Evolutionary conservation across 2,113 vertebrate genomes (phyloP).

Genomic region (Pollachius pollachius): DNA sequence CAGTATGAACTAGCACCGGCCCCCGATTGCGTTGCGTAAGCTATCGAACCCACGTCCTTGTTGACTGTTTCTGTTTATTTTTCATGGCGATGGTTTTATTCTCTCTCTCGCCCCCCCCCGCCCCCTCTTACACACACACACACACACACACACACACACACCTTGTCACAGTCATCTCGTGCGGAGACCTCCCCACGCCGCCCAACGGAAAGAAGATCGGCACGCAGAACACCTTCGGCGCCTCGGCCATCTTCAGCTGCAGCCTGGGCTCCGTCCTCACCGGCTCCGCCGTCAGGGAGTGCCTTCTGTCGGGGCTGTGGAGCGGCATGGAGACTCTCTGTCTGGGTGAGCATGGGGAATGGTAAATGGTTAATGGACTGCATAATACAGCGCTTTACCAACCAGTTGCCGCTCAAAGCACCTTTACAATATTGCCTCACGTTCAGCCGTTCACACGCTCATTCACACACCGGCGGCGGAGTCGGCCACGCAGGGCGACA

Average conservation of each 20-base stretch:
- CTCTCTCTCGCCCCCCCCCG: not conserved
- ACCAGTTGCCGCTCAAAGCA: too few relatives aligned
- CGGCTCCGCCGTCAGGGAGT: conserved; percentile 89
- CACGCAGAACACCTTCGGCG: conserved; percentile 90
- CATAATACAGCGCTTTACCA: too few relatives aligned
- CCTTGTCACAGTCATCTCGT: conserved; percentile 88
- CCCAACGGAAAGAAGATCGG: conserved; percentile 97
- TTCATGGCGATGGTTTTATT: too few relatives aligned
- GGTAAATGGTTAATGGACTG: too few relatives aligned
- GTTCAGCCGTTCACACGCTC: too few relatives aligned
- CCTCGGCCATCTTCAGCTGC: conserved; percentile 94
- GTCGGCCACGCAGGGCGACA: too few relatives aligned
- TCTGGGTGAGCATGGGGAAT: conserved; percentile 78
- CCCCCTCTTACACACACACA: conserved; percentile 10
- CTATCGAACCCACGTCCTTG: too few relatives aligned
- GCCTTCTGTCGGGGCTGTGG: conserved; percentile 93
- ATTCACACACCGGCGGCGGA: too few relatives aligned
- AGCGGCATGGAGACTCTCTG: conserved; percentile 89
- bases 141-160: conserved; percentile 6
- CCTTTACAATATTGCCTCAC: too few relatives aligned
- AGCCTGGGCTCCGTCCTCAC: conserved; percentile 88
- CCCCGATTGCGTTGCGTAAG: too few relatives aligned
- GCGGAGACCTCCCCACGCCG: conserved; percentile 87
- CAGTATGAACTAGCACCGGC: too few relatives aligned
- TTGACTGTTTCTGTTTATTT: not conserved